Conservation (phyloP, 2,888 invertebrate species). For the Chymomyza amoena region DNA sequence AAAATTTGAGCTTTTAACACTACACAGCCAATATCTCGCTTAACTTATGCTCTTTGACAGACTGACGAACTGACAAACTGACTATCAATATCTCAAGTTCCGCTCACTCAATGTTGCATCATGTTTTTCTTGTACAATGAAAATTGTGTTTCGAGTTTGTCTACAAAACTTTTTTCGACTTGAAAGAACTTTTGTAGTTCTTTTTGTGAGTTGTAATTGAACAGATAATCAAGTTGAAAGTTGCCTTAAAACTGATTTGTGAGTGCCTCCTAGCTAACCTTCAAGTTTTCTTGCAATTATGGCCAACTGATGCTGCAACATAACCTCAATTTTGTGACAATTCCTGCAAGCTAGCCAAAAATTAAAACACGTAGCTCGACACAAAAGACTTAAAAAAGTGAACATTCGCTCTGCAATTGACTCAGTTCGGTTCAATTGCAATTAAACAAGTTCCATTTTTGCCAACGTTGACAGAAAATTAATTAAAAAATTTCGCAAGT, state of each 20-base stretch:
- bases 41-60: background rate
- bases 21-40: background rate
- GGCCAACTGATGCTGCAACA: too few species aligned
- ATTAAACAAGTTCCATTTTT: constrained; percentile 38
- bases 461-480: constrained; percentile 70
- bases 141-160: background rate
- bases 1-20: background rate
- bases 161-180: background rate
- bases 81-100: constrained; percentile 5
- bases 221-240: background rate
- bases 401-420: too few species aligned
- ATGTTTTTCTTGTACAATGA: background rate
- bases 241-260: background rate
- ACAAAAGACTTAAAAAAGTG: background rate
- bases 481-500: constrained; percentile 50
- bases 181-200: background rate
- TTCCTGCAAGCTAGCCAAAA: too few species aligned
- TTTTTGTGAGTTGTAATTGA: background rate
- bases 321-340: too few species aligned
- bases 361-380: background rate
- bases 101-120: background rate
- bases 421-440: constrained; percentile 7
- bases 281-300: too few species aligned
- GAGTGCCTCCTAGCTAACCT: too few species aligned
- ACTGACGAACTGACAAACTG: constrained; percentile 12